Base-by-base conservation (phyloP, 1,140 invertebrate genomes). In the Delia radicum region DNA sequence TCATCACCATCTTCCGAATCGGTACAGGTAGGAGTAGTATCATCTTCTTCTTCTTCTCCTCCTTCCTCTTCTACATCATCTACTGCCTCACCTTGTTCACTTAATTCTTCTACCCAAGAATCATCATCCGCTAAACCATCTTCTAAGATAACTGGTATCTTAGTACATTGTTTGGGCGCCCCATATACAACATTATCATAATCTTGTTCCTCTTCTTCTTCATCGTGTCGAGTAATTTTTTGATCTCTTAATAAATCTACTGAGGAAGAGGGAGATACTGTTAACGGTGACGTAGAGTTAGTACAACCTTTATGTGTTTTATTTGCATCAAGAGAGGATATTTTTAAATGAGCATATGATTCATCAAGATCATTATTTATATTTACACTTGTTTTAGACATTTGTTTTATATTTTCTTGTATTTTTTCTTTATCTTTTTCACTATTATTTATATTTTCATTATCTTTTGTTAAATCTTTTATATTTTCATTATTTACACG, bases 51-150 rank as follows among this genome's bases (percentile, higher is more conserved):
- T 83, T 79, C 93, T 91, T 86, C 94, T 91, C 87, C 83, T 5
- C 92, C 92, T 67, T 93, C 91, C 78, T 93, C 91, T 82, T 93
- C 91, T 67, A 92, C 93, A 28, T 95, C 94, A 84, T 79, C 93
- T 91, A 86, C 94, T 91, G 86, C 82, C 10, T 93, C 92, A 67
- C 93, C 91, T 78, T 93, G 91, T 83, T 93, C 91, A 71, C 93
- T 93, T 26, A 94, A 88, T 81, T 95, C 93, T 81, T 95, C 94
- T 46, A 95, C 93, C 94, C 94, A 95, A 33, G 94, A 95, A 81
- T 95, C 94, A 82, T 95, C 94, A 77, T 95, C 94, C 27, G 94
- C 94, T 31, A 95, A 86, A 69, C 93, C 94, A 82, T 95, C 94
- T 84, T 95, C 93, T 28, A 94, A 89, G 75, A 91, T 93, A n/a